Evolutionary conservation across 2,888 invertebrate genomes (phyloP).

Genomic region (Sarcophaga carnaria): DNA sequence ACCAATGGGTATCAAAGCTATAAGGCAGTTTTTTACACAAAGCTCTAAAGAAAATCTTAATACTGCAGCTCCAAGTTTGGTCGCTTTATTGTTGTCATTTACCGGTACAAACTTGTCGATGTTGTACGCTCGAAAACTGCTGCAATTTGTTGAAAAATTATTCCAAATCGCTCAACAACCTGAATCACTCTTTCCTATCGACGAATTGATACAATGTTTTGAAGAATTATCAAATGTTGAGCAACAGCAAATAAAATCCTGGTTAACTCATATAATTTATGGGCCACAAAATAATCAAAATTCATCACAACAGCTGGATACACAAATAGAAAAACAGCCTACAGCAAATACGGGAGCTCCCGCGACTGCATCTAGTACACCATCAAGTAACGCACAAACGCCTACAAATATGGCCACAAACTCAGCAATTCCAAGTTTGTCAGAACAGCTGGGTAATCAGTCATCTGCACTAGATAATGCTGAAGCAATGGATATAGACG

Average conservation of each 20-base stretch:
- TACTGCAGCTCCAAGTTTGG: constrained; percentile 84
- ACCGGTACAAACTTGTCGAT: constrained; percentile 88
- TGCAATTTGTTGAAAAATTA: constrained; percentile 90
- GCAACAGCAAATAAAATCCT: constrained; percentile 84
- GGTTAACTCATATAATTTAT: constrained; percentile 86
- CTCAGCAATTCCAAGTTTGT: constrained; percentile 81
- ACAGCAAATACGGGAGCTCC: constrained; percentile 56
- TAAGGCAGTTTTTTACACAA: constrained; percentile 89
- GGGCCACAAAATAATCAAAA: constrained; percentile 81
- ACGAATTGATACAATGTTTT: constrained; percentile 87
- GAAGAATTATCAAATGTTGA: constrained; percentile 86
- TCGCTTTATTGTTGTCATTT: constrained; percentile 90
- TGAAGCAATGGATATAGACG: constrained; percentile 82
- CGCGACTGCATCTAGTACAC: constrained; percentile 78
- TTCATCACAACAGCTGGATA: constrained; percentile 63
- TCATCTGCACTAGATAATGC: constrained; percentile 75
- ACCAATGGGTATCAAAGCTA: constrained; percentile 90
- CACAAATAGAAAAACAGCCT: constrained; percentile 67
- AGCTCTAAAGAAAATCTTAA: constrained; percentile 81
- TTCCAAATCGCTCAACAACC: constrained; percentile 86
- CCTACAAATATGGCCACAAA: constrained; percentile 83
- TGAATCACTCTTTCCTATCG: constrained; percentile 85
- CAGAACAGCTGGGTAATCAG: constrained; percentile 79
- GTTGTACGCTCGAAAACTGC: constrained; percentile 88
- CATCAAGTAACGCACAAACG: constrained; percentile 83